Evolutionary conservation across 2,797 vertebrate species (phyloP).

Genomic region (Pipistrellus pygmaeus): DNA sequence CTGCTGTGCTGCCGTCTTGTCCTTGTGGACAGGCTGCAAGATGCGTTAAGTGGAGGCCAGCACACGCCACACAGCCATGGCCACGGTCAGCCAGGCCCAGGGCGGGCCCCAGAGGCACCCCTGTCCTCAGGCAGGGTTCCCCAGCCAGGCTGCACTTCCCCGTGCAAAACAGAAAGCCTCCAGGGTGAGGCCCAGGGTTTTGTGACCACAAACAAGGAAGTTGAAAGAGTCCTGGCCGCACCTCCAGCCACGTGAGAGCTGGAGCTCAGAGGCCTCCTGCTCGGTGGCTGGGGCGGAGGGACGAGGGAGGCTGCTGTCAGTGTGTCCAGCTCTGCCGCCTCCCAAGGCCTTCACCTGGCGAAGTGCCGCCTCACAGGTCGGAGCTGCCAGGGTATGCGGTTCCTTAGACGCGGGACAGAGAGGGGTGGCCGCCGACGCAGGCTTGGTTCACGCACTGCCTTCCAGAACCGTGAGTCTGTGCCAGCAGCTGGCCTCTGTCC

Average conservation of each 20-base stretch:
- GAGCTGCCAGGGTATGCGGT: rapidly evolving
- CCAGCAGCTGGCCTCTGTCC: neutral
- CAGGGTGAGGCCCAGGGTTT: neutral
- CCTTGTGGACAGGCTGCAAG: neutral
- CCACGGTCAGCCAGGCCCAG: neutral
- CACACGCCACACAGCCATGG: neutral
- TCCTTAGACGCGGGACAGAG: neutral
- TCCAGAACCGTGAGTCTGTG: neutral
- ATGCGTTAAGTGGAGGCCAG: rapidly evolving
- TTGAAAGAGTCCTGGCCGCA: neutral
- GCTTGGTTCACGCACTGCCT: rapidly evolving
- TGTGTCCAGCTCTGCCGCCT: rapidly evolving
- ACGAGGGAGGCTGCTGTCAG: neutral
- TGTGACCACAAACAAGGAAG: neutral
- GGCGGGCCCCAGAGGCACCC: neutral
- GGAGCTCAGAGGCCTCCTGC: neutral
- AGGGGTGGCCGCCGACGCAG: rapidly evolving
- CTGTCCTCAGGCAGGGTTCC: rapidly evolving
- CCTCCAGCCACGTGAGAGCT: neutral
- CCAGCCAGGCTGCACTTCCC: neutral
- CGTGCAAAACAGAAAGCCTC: no score
- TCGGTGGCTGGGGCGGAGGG: rapidly evolving
- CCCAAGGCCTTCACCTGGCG: rapidly evolving
- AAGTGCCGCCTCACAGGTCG: rapidly evolving
- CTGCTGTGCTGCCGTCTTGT: neutral